A percentile compares a stretch with the other conserved stretches of the same genome.
These are phyloP conservation scores for Epinotia demarniana DNA, from an alignment of 2,888 invertebrate genomes.

Conservation along the genomic window DNA sequence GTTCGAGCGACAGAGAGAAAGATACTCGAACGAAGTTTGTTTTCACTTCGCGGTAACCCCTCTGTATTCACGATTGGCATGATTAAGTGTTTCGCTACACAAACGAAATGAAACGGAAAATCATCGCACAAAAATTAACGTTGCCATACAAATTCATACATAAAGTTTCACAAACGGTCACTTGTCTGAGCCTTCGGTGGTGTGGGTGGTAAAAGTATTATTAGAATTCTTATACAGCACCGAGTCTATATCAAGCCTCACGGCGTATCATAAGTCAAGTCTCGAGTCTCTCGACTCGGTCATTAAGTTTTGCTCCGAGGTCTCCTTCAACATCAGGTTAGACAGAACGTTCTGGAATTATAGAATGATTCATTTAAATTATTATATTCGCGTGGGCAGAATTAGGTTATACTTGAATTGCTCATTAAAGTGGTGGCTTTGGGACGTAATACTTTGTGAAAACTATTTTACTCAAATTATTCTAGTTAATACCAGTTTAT, in stretches of 20 bases:
- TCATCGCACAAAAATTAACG: neutral
- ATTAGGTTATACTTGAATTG: neutral
- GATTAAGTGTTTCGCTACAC: neutral
- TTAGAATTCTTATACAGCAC: conserved; percentile 2
- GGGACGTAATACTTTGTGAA: too few species aligned
- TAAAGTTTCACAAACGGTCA: neutral
- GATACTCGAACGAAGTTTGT: too few species aligned
- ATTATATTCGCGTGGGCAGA: conserved; percentile 1
- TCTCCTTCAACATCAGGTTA: conserved; percentile 28
- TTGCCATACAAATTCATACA: too few species aligned
- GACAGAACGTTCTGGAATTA: conserved; percentile 29
- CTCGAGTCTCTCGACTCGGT: conserved; percentile 15
- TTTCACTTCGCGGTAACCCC: too few species aligned
- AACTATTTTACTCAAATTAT: too few species aligned
- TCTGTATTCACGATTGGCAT: neutral
- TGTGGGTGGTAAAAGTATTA: neutral
- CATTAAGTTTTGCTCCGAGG: conserved; percentile 21
- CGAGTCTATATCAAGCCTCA: conserved; percentile 1
- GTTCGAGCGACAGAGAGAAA: too few species aligned
- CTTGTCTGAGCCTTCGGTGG: neutral
- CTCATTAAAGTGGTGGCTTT: neutral
- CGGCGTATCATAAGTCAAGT: conserved; percentile 9
- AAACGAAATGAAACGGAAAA: neutral
- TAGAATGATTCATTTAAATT: neutral
- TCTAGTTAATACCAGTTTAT: too few species aligned